These are phyloP conservation scores for Hephaestus fuliginosus DNA, from an alignment of 2,797 vertebrate genomes.

Conservation along the genomic window DNA sequence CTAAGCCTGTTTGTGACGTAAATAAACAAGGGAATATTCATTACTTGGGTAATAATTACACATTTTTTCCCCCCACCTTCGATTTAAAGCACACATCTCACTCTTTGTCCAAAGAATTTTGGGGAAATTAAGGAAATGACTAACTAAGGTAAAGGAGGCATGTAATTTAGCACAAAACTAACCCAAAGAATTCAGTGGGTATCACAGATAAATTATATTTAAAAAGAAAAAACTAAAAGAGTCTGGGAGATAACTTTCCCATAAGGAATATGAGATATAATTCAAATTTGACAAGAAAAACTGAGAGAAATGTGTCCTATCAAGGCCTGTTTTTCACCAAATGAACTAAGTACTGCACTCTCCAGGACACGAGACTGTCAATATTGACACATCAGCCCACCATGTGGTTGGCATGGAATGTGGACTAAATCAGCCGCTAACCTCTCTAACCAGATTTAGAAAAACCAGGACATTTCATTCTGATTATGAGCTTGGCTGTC, in stretches of 20 bases:
- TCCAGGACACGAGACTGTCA: constrained; percentile 62
- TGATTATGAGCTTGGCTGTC: constrained; percentile 45
- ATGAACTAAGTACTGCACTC: constrained; percentile 26
- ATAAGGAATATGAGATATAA: background rate
- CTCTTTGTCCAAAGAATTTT: background rate
- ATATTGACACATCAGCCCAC: constrained; percentile 65
- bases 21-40: background rate
- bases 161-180: background rate
- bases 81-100: background rate
- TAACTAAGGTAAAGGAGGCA: background rate
- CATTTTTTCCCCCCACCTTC: background rate
- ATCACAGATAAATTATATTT: background rate
- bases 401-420: constrained; percentile 64
- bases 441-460: constrained; percentile 64
- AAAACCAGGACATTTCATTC: constrained; percentile 53
- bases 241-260: background rate
- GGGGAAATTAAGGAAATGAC: background rate
- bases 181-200: background rate
- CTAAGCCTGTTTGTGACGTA: no score
- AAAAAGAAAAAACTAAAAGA: background rate
- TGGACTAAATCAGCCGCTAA: constrained; percentile 45
- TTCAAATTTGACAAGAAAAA: background rate
- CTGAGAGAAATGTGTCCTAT: constrained; percentile 16
- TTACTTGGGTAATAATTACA: background rate
- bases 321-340: constrained; percentile 31